A percentile compares a stretch with the other conserved stretches of the same genome.
Evolutionary conservation across 2,888 invertebrate species (phyloP).

Genomic region (Bombylius major): DNA sequence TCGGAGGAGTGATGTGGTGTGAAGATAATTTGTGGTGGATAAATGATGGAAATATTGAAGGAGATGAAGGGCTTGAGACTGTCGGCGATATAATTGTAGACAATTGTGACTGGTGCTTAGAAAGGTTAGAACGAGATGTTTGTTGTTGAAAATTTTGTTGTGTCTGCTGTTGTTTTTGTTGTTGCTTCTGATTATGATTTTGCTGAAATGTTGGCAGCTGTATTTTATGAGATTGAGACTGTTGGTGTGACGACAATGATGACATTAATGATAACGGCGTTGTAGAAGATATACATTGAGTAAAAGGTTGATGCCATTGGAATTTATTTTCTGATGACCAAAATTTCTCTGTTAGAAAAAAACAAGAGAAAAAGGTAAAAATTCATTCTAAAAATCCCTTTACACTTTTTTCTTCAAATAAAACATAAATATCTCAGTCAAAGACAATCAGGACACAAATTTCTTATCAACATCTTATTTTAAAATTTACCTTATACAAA

Average conservation of each 20-base stretch:
- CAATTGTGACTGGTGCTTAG: slow-evolving; percentile 14
- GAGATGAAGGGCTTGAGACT: slow-evolving; percentile 14
- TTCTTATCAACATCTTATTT: too few relatives aligned
- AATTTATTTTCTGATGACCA: slow-evolving; percentile 10
- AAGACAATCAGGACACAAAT: too few relatives aligned
- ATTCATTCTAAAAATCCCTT: too few relatives aligned
- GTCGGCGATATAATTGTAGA: slow-evolving; percentile 14
- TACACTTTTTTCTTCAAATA: too few relatives aligned
- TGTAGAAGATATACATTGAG: slow-evolving; percentile 11
- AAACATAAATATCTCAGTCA: too few relatives aligned
- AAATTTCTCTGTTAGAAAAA: slow-evolving; percentile 10
- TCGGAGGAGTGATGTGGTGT: slow-evolving; percentile 10
- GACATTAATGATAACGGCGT: slow-evolving; percentile 13
- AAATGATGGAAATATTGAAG: slow-evolving; percentile 14
- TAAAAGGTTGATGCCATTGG: slow-evolving; percentile 15
- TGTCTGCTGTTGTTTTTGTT: slow-evolving; percentile 15
- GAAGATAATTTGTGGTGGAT: slow-evolving; percentile 22
- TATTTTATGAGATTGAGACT: neutral
- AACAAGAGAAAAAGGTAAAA: too few relatives aligned
- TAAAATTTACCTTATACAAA: too few relatives aligned
- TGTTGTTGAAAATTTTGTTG: slow-evolving; percentile 18
- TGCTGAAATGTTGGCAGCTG: slow-evolving; percentile 1
- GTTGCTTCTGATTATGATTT: neutral
- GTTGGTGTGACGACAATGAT: slow-evolving; percentile 10
- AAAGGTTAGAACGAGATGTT: neutral